A percentile compares a stretch with the other conserved stretches of the same genome.
Conservation (phyloP, 1,140 invertebrate species). For the Battus philenor region DNA sequence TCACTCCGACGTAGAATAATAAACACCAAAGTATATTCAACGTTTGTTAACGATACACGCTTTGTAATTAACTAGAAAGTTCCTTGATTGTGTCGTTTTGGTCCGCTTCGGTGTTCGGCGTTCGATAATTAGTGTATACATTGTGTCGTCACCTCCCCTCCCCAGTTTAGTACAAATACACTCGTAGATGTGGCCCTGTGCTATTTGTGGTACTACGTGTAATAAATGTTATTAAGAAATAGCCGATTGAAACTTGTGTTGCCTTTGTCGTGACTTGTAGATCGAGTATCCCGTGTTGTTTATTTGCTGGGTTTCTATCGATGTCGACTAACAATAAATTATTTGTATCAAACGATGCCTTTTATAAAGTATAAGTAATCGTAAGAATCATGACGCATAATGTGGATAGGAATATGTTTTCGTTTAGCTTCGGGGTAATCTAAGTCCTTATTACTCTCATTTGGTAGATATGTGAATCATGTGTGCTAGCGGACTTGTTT, state of each 20-base stretch:
- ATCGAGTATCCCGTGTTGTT: conserved; percentile 41
- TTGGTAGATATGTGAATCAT: conserved; percentile 28
- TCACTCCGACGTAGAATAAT: conserved; percentile 25
- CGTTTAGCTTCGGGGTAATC: conserved; percentile 24
- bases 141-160: conserved; percentile 44
- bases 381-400: conserved; percentile 62
- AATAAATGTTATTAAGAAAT: conserved; percentile 35
- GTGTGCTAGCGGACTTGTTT: conserved; percentile 29
- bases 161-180: conserved; percentile 62
- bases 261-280: conserved; percentile 61
- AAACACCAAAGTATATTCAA: conserved; percentile 46
- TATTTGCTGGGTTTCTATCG: conserved; percentile 48
- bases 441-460: conserved; percentile 31
- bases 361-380: conserved; percentile 68
- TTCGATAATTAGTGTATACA: conserved; percentile 14
- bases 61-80: conserved; percentile 15
- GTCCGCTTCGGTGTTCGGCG: conserved; percentile 1
- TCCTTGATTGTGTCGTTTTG: conserved; percentile 11
- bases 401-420: conserved; percentile 48
- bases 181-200: conserved; percentile 44
- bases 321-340: conserved; percentile 39
- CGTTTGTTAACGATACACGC: conserved; percentile 19
- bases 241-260: conserved; percentile 50
- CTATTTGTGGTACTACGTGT: conserved; percentile 28
- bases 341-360: conserved; percentile 65